Percentiles rank a stretch among this genome's conserved stretches.
Evolutionary conservation across 2,797 vertebrate genomes (phyloP).

Genomic region (Pristis pectinata): DNA sequence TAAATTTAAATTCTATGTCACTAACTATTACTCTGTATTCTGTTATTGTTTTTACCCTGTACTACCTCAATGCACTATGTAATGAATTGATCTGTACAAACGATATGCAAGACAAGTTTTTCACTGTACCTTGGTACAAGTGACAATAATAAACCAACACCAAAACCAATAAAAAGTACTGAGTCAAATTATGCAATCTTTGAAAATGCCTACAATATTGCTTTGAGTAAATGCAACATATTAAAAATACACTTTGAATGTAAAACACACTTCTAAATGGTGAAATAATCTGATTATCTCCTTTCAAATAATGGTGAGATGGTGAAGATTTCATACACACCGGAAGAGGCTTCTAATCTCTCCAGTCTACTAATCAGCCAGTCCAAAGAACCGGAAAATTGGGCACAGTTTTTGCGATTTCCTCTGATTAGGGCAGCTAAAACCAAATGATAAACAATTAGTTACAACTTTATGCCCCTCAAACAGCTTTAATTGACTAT

Average conservation of each 20-base stretch:
- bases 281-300: background rate
- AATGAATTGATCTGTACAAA: too few relatives aligned
- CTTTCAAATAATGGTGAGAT: background rate
- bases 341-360: slow-evolving; percentile 86
- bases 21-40: too few relatives aligned
- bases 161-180: too few relatives aligned
- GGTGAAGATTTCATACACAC: slow-evolving; percentile 55
- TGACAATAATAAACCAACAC: too few relatives aligned
- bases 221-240: background rate
- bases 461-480: background rate
- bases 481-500: background rate
- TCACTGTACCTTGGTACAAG: too few relatives aligned
- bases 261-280: background rate
- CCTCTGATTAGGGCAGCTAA: slow-evolving; percentile 87
- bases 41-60: too few relatives aligned
- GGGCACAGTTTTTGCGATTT: slow-evolving; percentile 95
- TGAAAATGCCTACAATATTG: background rate
- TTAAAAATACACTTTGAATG: background rate
- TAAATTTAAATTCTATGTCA: too few relatives aligned
- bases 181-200: background rate
- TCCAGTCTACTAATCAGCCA: slow-evolving; percentile 92
- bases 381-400: slow-evolving; percentile 87
- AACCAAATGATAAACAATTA: background rate
- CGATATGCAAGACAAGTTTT: too few relatives aligned
- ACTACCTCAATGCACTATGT: too few relatives aligned